Evolutionary conservation across 2,113 vertebrate genomes (phyloP).

Genomic region (Erinaceus europaeus): DNA sequence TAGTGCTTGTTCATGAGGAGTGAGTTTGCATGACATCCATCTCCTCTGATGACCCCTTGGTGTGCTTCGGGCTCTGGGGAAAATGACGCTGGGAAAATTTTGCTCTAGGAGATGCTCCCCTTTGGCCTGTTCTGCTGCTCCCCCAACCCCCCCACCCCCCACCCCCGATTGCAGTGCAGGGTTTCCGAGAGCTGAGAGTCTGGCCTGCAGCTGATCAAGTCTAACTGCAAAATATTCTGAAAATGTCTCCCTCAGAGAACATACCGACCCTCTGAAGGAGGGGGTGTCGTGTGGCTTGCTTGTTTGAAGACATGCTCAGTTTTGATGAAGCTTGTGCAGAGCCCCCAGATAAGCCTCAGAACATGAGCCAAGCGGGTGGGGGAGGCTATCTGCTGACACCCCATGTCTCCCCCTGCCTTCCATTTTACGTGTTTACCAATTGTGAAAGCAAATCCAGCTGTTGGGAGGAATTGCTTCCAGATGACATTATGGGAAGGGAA

Average conservation of each 20-base stretch:
- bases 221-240: conserved; percentile 69
- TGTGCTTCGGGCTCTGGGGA: not conserved
- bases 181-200: conserved; percentile 34
- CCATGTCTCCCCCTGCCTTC: conserved; percentile 51
- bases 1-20: not conserved
- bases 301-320: conserved; percentile 49
- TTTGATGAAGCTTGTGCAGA: conserved; percentile 62
- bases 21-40: not conserved
- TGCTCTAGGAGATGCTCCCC: not conserved
- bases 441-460: conserved; percentile 76
- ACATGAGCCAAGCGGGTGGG: conserved; percentile 61
- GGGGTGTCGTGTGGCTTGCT: conserved; percentile 27
- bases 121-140: too few relatives aligned
- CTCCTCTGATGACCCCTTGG: not conserved
- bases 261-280: conserved; percentile 60
- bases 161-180: not conserved
- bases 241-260: conserved; percentile 61
- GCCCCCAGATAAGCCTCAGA: conserved; percentile 69
- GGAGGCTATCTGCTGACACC: conserved; percentile 2
- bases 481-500: conserved; percentile 78
- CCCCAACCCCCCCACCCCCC: not conserved
- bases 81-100: accelerated
- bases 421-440: conserved; percentile 72
- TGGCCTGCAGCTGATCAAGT: conserved; percentile 68
- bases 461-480: conserved; percentile 77